These are phyloP conservation scores for Lethocerus indicus DNA, from an alignment of 1,140 invertebrate species.

Conservation along the genomic window DNA sequence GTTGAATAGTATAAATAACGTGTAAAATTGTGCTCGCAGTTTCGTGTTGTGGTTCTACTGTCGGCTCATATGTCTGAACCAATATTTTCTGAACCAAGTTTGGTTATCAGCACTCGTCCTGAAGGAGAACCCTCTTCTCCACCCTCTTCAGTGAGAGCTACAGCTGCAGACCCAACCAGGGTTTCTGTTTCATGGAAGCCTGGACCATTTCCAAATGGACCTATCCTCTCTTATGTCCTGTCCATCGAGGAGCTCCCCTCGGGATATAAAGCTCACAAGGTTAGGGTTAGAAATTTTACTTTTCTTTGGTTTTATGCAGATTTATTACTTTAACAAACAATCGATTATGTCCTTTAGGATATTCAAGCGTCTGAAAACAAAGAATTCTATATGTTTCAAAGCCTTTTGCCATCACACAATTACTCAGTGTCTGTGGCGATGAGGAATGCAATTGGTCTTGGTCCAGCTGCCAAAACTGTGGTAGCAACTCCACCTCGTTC, in stretches of 20 bases:
- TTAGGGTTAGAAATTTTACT: slow-evolving; percentile 19
- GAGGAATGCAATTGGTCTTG: slow-evolving; percentile 63
- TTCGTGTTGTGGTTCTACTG: slow-evolving; percentile 59
- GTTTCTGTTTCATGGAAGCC: slow-evolving; percentile 76
- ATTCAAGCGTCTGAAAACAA: slow-evolving; percentile 47
- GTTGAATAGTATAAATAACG: no score
- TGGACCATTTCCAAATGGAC: slow-evolving; percentile 71
- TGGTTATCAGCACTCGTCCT: slow-evolving; percentile 60
- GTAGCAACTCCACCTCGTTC: slow-evolving; percentile 47
- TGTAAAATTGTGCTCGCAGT: no score
- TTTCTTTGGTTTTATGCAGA: background rate
- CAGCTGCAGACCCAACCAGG: slow-evolving; percentile 62
- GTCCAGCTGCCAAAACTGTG: slow-evolving; percentile 40
- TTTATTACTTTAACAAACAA: background rate
- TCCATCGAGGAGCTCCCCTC: slow-evolving; percentile 37
- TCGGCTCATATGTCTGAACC: slow-evolving; percentile 44
- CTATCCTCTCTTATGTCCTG: slow-evolving; percentile 67
- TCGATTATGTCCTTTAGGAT: slow-evolving; percentile 33
- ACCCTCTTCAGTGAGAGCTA: slow-evolving; percentile 52
- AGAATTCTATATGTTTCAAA: slow-evolving; percentile 58
- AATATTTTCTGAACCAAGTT: slow-evolving; percentile 59
- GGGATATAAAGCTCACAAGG: slow-evolving; percentile 45
- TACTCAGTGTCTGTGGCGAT: slow-evolving; percentile 63
- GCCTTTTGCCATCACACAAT: slow-evolving; percentile 50
- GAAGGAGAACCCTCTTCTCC: slow-evolving; percentile 52